phyloP scores from a whole-genome alignment of 2,113 vertebrate species.

The Leptodactylus fuscus region DNA sequence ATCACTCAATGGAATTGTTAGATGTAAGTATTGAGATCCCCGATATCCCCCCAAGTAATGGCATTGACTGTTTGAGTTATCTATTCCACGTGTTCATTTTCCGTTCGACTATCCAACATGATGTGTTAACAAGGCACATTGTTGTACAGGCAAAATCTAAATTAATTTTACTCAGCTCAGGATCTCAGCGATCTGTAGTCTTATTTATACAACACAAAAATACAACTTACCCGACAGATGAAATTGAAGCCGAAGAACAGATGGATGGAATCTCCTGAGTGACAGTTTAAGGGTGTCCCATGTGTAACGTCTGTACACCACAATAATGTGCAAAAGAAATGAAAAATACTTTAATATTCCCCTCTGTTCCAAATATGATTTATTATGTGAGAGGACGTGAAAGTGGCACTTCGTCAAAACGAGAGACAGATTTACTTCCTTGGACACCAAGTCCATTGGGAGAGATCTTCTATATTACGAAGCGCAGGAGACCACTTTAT shows the following conservation, averaged over 20 bases:
- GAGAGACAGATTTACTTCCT: slow-evolving; percentile 40
- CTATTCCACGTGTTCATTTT: neutral
- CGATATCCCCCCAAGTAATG: neutral
- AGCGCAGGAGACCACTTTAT: slow-evolving; percentile 36
- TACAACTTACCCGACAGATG: slow-evolving; percentile 35
- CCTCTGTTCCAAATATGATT: slow-evolving; percentile 50
- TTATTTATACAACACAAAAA: slow-evolving; percentile 27
- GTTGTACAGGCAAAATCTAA: slow-evolving; percentile 14
- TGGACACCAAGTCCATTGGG: slow-evolving; percentile 32
- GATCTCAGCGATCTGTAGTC: slow-evolving; percentile 24
- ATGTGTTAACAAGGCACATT: neutral
- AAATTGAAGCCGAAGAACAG: slow-evolving; percentile 38
- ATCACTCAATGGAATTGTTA: neutral
- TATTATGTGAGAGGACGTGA: slow-evolving; percentile 46
- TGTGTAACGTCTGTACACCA: slow-evolving; percentile 43
- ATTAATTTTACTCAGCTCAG: slow-evolving; percentile 32
- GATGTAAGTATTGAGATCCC: neutral
- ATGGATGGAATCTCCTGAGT: slow-evolving; percentile 52
- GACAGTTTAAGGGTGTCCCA: slow-evolving; percentile 50
- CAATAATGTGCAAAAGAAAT: slow-evolving; percentile 49
- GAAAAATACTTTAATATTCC: slow-evolving; percentile 48
- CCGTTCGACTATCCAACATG: neutral
- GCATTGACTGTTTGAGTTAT: neutral
- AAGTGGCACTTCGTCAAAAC: slow-evolving; percentile 43
- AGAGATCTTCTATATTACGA: slow-evolving; percentile 36